Evolutionary conservation across 2,797 vertebrate species (phyloP), one percentile per base, ranked within the genome.

Genomic region (Rhinichthys osculus): DNA sequence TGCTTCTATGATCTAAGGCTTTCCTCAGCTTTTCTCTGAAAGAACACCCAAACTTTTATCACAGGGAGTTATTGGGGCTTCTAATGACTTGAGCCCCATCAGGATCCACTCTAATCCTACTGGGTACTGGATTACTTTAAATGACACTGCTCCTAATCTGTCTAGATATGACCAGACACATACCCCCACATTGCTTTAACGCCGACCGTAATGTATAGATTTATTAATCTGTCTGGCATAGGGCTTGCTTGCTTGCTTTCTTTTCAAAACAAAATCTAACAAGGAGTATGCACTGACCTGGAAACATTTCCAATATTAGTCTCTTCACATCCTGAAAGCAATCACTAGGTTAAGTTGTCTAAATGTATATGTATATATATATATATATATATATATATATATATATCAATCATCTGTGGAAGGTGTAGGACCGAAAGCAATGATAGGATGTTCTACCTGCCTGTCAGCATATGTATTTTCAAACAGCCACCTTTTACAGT

Each of bases 111-210:
- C 52, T 72, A 89, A 81, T 71, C 50, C 73, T n/a, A 23, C 50
- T 27, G 67, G 78, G 81, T 66, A 42, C 59, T 82, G 59, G 87
- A 90, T 89, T 87, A 82, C 77, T 79, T 84, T 74, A 84, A 70
- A 87, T 81, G 74, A 88, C 86, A 85, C 78, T 70, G 81, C 82
- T 81, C 80, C 35, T 87, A 87, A 89, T 85, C 86, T 88, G 87
- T 89, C 89, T 87, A 86, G 66, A 80, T 83, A 80, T 85, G 77
- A 87, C 67, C 80, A 85, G 88, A 86, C 81, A 78, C 13, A 59
- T 82, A 47, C 64, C 72, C 70, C 59, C 14, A 64, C 83, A 87
- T 44, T 9, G 38, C 66, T 85, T 69, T 7, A 38, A 42, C 57
- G 47, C 66, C 13, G 14, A 33, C 21, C 17, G 33, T 54, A 73